A percentile compares a stretch with the other conserved stretches of the same genome.
These are phyloP conservation scores for Athripsodes cinereus DNA, from an alignment of 2,888 invertebrate species.

Conservation along the genomic window DNA sequence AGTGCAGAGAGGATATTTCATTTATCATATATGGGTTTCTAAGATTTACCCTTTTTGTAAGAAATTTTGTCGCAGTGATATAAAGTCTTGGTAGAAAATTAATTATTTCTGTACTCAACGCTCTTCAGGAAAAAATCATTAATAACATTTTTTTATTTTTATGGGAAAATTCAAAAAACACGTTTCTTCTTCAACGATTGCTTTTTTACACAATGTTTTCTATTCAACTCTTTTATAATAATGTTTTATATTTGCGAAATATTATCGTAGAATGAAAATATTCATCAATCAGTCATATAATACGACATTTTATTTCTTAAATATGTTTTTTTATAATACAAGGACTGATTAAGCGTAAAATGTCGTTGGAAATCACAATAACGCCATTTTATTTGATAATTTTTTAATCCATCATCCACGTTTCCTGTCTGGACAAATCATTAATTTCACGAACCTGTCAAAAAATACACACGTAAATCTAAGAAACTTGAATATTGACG, in stretches of 20 bases:
- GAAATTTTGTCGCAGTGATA: too few relatives aligned
- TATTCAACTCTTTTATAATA: too few relatives aligned
- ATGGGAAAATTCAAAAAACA: neutral
- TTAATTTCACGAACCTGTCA: conserved; percentile 18
- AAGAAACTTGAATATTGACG: neutral
- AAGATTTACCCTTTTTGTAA: too few relatives aligned
- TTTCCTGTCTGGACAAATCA: conserved; percentile 10
- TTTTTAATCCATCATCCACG: conserved; percentile 1
- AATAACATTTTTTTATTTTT: neutral
- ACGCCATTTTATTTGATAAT: conserved; percentile 6
- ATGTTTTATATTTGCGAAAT: too few relatives aligned
- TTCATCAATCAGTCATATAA: too few relatives aligned
- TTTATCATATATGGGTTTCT: too few relatives aligned
- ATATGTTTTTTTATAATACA: neutral
- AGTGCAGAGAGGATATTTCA: too few relatives aligned
- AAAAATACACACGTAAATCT: neutral
- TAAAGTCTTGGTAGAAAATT: too few relatives aligned
- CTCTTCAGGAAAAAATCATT: neutral
- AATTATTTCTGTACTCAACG: too few relatives aligned
- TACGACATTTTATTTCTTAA: neutral
- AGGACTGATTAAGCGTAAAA: conserved; percentile 19
- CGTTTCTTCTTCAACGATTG: neutral
- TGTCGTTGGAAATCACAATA: conserved; percentile 20
- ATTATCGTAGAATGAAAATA: too few relatives aligned
- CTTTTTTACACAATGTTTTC: too few relatives aligned